Percentiles rank a stretch among this genome's conserved stretches.
phyloP scores from a whole-genome alignment of 2,113 vertebrate species.

The Ia io region DNA sequence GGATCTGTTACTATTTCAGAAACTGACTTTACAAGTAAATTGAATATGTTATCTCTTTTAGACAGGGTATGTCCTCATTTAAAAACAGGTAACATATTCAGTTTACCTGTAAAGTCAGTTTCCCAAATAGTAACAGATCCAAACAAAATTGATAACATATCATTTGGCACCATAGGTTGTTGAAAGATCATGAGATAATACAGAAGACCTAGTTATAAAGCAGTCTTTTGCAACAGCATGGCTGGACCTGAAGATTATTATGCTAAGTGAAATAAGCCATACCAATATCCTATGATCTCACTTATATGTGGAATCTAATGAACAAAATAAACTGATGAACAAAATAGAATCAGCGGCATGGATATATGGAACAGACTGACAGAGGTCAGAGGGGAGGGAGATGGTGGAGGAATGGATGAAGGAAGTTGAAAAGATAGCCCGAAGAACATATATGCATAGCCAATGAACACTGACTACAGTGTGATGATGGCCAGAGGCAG shows the following conservation, averaged over 20 bases:
- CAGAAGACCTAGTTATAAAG: neutral
- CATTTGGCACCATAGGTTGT: neutral
- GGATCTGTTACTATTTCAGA: constrained; percentile 20
- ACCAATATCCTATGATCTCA: neutral
- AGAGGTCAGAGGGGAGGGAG: neutral
- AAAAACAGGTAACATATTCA: neutral
- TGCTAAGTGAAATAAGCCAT: neutral
- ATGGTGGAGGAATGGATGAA: neutral
- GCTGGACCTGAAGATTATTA: neutral
- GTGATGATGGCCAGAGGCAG: neutral
- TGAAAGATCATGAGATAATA: neutral
- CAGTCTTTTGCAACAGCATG: neutral
- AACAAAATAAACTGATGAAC: neutral
- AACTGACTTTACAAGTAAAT: neutral
- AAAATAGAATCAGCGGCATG: neutral
- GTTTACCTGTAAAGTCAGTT: neutral
- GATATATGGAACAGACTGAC: neutral
- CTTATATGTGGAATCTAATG: neutral
- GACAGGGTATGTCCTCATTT: neutral
- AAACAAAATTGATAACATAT: neutral
- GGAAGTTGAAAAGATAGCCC: neutral
- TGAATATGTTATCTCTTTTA: neutral
- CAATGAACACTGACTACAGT: neutral
- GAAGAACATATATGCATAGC: neutral
- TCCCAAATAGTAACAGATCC: constrained; percentile 16